These are phyloP conservation scores for Hippocampus kuda DNA, from an alignment of 2,797 vertebrate genomes.

Conservation along the genomic window DNA sequence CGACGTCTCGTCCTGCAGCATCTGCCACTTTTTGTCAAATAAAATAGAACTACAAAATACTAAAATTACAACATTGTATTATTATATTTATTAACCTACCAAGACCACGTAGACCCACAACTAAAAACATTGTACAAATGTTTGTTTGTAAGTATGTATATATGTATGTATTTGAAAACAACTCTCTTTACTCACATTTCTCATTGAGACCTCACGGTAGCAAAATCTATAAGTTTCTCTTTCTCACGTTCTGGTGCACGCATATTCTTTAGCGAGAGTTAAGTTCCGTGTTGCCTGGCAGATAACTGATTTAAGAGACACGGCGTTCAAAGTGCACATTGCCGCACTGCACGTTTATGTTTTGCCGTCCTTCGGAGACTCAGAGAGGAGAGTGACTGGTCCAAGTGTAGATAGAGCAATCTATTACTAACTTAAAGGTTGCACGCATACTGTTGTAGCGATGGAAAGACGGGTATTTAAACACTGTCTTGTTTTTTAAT, in stretches of 20 bases:
- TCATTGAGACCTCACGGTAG: no score
- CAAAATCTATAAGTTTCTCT: not conserved
- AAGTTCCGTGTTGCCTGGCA: not conserved
- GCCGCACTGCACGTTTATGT: conserved; percentile 9
- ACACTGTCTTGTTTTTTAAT: not conserved
- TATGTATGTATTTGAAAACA: no score
- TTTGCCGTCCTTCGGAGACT: not conserved
- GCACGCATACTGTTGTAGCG: no score
- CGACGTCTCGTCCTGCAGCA: not conserved
- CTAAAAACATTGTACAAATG: not conserved
- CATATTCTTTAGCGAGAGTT: conserved; percentile 1
- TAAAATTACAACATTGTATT: no score
- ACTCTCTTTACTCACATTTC: no score
- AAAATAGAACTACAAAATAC: not conserved
- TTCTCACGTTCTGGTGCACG: conserved; percentile 36
- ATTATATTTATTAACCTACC: not conserved
- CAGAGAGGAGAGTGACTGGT: not conserved
- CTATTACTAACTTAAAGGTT: not conserved
- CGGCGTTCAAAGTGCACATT: conserved; percentile 36
- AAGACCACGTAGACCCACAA: not conserved
- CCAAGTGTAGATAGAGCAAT: not conserved
- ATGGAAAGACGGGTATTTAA: no score
- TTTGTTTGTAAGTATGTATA: no score
- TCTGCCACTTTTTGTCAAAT: not conserved
- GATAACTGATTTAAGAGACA: conserved; percentile 43